Conservation (phyloP, 2,113 vertebrate genomes). For the Misgurnus mizolepis region DNA sequence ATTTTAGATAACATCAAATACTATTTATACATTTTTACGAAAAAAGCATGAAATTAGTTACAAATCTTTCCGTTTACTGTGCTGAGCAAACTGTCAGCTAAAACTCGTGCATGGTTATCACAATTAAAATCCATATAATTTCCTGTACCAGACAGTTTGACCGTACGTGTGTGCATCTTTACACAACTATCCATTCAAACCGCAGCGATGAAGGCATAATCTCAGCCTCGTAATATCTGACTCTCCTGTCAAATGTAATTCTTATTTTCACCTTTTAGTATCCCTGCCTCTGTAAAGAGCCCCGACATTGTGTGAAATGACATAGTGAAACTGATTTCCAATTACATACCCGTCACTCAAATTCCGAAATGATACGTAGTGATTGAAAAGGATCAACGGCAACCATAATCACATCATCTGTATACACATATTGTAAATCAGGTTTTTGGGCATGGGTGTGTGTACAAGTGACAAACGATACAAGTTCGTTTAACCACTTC, state of each 20-base stretch:
- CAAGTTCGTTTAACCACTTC: conserved; percentile 9
- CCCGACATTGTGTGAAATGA: conserved; percentile 76
- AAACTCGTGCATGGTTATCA: too few relatives aligned
- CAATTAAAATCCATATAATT: neutral
- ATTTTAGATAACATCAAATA: too few relatives aligned
- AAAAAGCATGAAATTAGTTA: too few relatives aligned
- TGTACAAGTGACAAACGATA: neutral
- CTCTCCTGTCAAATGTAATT: conserved; percentile 67
- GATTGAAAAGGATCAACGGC: conserved; percentile 35
- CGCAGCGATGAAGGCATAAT: conserved; percentile 68
- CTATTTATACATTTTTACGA: too few relatives aligned
- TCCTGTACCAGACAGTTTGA: conserved; percentile 1
- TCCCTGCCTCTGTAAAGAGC: conserved; percentile 68
- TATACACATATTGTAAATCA: conserved; percentile 1
- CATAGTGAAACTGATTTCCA: conserved; percentile 73
- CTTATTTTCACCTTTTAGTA: conserved; percentile 71
- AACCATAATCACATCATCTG: neutral
- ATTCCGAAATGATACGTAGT: conserved; percentile 64
- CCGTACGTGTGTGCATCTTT: neutral
- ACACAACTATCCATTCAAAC: conserved; percentile 49
- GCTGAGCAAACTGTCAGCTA: too few relatives aligned
- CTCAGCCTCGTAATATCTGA: conserved; percentile 57
- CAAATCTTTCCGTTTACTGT: too few relatives aligned
- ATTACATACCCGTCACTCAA: conserved; percentile 74
- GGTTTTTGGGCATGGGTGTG: neutral